phyloP scores from a whole-genome alignment of 2,797 vertebrate species.

The Danio jaintianensis region DNA sequence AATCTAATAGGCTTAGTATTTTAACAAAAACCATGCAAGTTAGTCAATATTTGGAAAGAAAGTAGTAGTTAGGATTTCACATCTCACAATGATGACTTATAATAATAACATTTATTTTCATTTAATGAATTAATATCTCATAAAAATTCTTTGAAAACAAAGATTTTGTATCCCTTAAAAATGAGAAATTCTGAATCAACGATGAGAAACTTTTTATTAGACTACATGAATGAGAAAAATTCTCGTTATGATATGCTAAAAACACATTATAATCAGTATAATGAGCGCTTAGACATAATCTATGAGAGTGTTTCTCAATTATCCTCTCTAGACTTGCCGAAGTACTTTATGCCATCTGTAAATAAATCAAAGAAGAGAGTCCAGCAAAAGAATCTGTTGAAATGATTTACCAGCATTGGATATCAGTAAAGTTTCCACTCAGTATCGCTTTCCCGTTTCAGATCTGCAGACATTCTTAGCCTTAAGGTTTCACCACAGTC shows the following conservation, averaged over 20 bases:
- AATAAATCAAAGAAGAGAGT: background rate
- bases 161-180: no score
- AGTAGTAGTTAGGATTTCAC: no score
- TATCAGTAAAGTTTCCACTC: background rate
- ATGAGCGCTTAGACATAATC: no score
- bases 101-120: background rate
- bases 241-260: no score
- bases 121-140: background rate
- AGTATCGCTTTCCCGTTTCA: background rate
- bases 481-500: background rate
- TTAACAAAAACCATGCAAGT: no score
- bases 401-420: conserved; percentile 45
- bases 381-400: background rate
- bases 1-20: no score
- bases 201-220: background rate
- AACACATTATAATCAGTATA: no score
- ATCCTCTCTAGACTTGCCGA: no score
- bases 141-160: no score
- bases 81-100: background rate
- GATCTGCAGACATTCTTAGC: conserved; percentile 1
- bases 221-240: no score
- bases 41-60: no score
- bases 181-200: background rate
- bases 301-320: no score
- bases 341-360: background rate